These are phyloP conservation scores for Oreotragus oreotragus DNA, from an alignment of 2,113 vertebrate species.

Conservation along the genomic window DNA sequence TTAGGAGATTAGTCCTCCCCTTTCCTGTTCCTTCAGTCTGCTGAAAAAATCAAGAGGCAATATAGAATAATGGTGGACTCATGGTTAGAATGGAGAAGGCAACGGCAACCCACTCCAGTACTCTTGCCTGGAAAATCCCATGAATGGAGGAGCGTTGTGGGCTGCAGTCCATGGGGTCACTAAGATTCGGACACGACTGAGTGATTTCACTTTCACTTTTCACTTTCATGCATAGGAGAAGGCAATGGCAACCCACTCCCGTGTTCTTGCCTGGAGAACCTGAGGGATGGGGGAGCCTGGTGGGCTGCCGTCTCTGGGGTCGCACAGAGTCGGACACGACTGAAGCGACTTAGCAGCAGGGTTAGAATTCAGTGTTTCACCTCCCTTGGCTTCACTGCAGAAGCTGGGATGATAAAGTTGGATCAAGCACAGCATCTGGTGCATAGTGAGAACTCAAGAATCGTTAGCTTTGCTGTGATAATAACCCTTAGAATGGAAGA, in stretches of 20 bases:
- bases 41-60: background rate
- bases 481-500: conserved; percentile 1
- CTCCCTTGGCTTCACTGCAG: background rate
- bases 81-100: background rate
- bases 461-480: background rate
- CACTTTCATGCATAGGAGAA: too few relatives aligned
- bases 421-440: background rate
- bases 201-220: too few relatives aligned
- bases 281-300: too few relatives aligned
- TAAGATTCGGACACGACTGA: too few relatives aligned
- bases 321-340: too few relatives aligned
- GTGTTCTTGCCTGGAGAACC: too few relatives aligned
- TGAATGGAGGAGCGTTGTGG: accelerated
- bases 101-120: too few relatives aligned
- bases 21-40: background rate
- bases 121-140: too few relatives aligned
- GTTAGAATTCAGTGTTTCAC: background rate
- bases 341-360: background rate
- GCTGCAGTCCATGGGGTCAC: too few relatives aligned
- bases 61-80: background rate
- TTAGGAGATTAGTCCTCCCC: background rate
- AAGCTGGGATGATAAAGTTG: background rate
- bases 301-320: too few relatives aligned
- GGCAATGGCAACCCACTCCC: too few relatives aligned
- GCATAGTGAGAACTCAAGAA: background rate